These are phyloP conservation scores for Medauroidea extradentata DNA, from an alignment of 1,140 invertebrate genomes.

Conservation along the genomic window DNA sequence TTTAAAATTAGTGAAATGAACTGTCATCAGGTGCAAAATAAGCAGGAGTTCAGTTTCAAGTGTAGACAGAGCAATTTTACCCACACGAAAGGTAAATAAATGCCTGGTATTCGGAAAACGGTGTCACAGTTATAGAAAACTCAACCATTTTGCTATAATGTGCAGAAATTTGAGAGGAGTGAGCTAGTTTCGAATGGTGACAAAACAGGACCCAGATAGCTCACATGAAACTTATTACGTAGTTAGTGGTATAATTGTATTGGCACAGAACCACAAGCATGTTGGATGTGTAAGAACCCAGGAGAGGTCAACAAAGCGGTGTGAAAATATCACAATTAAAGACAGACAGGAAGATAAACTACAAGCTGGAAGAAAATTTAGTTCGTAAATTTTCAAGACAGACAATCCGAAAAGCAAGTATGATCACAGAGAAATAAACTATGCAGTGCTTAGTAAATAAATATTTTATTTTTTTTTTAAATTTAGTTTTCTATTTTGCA, in stretches of 20 bases:
- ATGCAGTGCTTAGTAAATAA: too few relatives aligned
- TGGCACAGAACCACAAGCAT: too few relatives aligned
- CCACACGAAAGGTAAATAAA: constrained; percentile 17
- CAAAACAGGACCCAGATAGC: too few relatives aligned
- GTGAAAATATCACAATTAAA: constrained; percentile 5
- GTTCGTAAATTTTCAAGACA: too few relatives aligned
- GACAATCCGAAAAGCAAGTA: too few relatives aligned
- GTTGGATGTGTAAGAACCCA: background rate
- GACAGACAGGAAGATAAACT: background rate
- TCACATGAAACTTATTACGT: too few relatives aligned
- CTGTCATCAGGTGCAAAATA: background rate
- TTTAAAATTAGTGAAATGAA: background rate
- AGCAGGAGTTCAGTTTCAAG: constrained; percentile 2
- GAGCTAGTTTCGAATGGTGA: too few relatives aligned
- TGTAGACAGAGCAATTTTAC: constrained; percentile 16
- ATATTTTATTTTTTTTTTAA: too few relatives aligned
- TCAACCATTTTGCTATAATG: constrained; percentile 19
- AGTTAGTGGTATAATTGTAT: too few relatives aligned
- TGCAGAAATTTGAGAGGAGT: constrained; percentile 5
- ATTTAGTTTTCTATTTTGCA: too few relatives aligned
- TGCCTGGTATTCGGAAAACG: constrained; percentile 25
- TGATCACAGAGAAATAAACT: too few relatives aligned
- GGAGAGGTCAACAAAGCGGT: constrained; percentile 11
- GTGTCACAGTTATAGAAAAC: constrained; percentile 13
- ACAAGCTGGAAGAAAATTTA: background rate